Evolutionary conservation across 2,888 invertebrate genomes (phyloP).

Genomic region (Pseudeuparius sepicola): DNA sequence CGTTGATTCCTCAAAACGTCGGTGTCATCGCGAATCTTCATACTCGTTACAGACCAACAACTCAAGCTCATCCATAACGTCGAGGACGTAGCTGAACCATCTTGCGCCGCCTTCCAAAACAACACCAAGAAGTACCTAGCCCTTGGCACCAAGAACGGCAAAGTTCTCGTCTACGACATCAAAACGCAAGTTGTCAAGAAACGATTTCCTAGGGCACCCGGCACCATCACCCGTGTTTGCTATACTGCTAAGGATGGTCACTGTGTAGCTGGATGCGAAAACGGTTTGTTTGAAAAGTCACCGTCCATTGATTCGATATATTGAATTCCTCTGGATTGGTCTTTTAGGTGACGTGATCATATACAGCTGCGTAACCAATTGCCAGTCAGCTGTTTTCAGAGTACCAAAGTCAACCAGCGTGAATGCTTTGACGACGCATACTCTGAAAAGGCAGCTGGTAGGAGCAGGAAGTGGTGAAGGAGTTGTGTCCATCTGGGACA

Average conservation of each 20-base stretch:
- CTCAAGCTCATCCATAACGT: constrained; percentile 32
- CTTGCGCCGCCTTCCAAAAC: constrained; percentile 35
- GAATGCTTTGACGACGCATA: constrained; percentile 32
- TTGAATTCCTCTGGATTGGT: too few species aligned
- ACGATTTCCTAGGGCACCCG: constrained; percentile 28
- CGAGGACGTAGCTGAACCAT: constrained; percentile 32
- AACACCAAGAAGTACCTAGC: constrained; percentile 33
- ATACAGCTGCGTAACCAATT: constrained; percentile 31
- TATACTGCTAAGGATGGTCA: constrained; percentile 35
- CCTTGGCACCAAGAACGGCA: constrained; percentile 33
- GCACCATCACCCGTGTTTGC: constrained; percentile 30
- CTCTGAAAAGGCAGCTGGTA: constrained; percentile 31
- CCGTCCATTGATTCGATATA: too few species aligned
- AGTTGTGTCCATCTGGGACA: constrained; percentile 36
- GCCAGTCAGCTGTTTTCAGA: constrained; percentile 28
- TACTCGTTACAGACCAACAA: too few species aligned
- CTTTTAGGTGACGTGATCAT: constrained; percentile 33
- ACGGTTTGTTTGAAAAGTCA: too few species aligned
- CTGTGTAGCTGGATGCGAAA: constrained; percentile 32
- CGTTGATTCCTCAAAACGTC: too few species aligned
- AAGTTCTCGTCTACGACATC: constrained; percentile 35
- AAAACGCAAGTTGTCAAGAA: constrained; percentile 32
- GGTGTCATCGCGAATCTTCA: too few species aligned
- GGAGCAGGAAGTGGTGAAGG: constrained; percentile 36
- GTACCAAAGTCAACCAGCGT: constrained; percentile 34